Conservation (phyloP, 2,888 invertebrate species). For the Drosophila paracracens region DNA sequence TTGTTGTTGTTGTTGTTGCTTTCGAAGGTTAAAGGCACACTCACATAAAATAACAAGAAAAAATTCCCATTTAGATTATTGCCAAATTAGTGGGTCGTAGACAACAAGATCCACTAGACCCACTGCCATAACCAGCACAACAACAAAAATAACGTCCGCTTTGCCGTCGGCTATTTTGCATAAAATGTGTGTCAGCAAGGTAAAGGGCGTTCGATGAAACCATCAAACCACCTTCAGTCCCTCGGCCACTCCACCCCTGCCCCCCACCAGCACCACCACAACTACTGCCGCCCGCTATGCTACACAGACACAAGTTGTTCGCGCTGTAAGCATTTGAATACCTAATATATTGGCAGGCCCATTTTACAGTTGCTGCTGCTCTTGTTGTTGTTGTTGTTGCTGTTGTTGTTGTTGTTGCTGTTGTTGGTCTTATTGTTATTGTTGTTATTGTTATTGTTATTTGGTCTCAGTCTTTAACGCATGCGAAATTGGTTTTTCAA, state of each 20-base stretch:
- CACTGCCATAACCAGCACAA: constrained; percentile 48
- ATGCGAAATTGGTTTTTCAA: constrained; percentile 68
- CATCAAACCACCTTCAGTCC: constrained; percentile 15
- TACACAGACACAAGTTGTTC: constrained; percentile 29
- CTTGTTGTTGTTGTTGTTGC: background rate
- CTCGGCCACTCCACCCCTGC: constrained; percentile 3
- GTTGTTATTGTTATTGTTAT: constrained; percentile 15
- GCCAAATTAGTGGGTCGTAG: constrained; percentile 69
- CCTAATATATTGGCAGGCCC: constrained; percentile 54
- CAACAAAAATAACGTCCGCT: constrained; percentile 43
- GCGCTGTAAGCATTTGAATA: constrained; percentile 76
- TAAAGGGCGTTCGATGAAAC: constrained; percentile 79
- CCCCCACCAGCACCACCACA: background rate
- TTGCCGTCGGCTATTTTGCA: constrained; percentile 71
- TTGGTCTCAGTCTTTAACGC: constrained; percentile 39
- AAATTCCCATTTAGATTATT: constrained; percentile 52
- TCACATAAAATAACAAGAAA: constrained; percentile 1
- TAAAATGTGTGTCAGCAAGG: constrained; percentile 84
- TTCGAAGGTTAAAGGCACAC: constrained; percentile 47
- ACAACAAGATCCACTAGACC: constrained; percentile 55
- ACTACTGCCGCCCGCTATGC: constrained; percentile 33
- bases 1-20: constrained; percentile 11
- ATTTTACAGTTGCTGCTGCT: constrained; percentile 41
- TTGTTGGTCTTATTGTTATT: constrained; percentile 14
- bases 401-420: constrained; percentile 1